A percentile compares a stretch with the other conserved stretches of the same genome.
phyloP scores from a whole-genome alignment of 2,113 vertebrate species.

The Lophotis ruficrista region DNA sequence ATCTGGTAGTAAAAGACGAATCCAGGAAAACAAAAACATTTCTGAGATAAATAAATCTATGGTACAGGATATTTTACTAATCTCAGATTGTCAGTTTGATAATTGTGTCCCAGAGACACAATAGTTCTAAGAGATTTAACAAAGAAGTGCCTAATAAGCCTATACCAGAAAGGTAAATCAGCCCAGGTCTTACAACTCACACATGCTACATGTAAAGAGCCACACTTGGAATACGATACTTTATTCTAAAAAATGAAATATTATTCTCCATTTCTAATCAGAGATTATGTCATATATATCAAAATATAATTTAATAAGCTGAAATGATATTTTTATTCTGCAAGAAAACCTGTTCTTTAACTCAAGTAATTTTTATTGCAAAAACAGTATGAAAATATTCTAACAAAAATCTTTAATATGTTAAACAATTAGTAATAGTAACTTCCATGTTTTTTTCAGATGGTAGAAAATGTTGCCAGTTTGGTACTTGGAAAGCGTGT shows the following conservation, averaged over 20 bases:
- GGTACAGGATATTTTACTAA: background rate
- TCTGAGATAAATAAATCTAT: background rate
- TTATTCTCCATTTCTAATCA: background rate
- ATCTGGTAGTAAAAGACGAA: background rate
- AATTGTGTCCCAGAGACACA: background rate
- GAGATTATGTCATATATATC: background rate
- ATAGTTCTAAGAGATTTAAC: background rate
- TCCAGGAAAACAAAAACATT: background rate
- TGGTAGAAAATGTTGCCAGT: slow-evolving; percentile 82
- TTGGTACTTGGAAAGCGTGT: slow-evolving; percentile 84
- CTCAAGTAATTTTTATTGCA: background rate
- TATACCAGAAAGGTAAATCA: background rate
- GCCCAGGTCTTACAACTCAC: background rate
- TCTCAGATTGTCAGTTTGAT: background rate
- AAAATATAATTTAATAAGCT: background rate
- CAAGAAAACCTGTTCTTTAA: background rate
- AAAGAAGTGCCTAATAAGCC: background rate
- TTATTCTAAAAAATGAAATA: background rate
- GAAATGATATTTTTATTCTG: background rate
- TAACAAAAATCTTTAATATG: background rate
- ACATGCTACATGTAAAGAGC: background rate
- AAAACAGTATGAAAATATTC: background rate
- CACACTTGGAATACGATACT: background rate
- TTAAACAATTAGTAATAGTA: background rate
- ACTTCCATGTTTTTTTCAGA: slow-evolving; percentile 67